Evolutionary conservation across 2,888 invertebrate genomes (phyloP), one percentile per base, ranked within the genome.

Genomic region (Emmelina monodactyla): DNA sequence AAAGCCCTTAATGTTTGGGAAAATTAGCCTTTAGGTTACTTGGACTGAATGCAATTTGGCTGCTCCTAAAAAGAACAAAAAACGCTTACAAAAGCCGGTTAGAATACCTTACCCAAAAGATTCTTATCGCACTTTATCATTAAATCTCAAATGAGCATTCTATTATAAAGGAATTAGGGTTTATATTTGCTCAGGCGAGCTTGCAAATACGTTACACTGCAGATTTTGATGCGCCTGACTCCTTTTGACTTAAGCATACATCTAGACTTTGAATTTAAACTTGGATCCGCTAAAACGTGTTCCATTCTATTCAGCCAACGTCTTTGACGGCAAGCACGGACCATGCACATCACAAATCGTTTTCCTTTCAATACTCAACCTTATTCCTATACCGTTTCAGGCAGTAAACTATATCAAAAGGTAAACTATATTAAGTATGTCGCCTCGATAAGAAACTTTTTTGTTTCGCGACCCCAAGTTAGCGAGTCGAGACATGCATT

Each of bases 271-370:
- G 25, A 54, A 56, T 59, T 55, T 47, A 54, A 57, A 56, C 53
- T 55, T 50, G 47, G 56, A 64, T 55, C 58, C 50, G 56, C 61
- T 49, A 57, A 57, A 75, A 73, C 75, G 49, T 62, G 75, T 73
- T 75, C 56, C 53, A 34, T 51, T 60, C 47, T 53, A 62, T 69
- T 63, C 62, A 67, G 50, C 43, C 53, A 55, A 50, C 47, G 53
- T 57, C 62, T 55, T 62, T 67, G 66, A 62, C 55, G 40, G 52
- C 45, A 44, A 55, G 55, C 55, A 55, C 55, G 52, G 47, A 51
- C 56, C 51, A 48, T 55, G 52, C 57, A 45, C 44, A 51, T 45
- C 46, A 43, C 53, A 59, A 54, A 52, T 45, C 33, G 44, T 45
- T 46, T 47, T 52, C 41, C 45, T 38, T 39, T 44, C 51, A 42